Base-by-base conservation (phyloP, 2,888 invertebrate species). In the Ditylenchus weischeri region DNA sequence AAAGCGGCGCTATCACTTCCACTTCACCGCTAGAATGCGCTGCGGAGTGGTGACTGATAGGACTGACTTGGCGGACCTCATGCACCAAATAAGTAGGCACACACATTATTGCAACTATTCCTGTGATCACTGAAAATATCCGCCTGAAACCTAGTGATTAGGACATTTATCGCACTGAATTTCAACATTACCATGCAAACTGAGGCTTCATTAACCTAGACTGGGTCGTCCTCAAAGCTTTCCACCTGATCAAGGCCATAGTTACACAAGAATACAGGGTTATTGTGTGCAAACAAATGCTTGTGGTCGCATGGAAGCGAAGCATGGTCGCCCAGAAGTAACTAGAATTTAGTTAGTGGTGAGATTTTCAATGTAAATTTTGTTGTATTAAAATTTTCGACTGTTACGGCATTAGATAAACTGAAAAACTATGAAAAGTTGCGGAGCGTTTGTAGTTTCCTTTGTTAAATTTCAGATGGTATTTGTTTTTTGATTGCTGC, bases 211-310 rank as follows among this genome's bases (percentile, higher is more conserved):
- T 71, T 23, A 75, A 36, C 8, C 38, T 60, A 62, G 67, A 65
- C 38, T 75, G 65, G n/a, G 69, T 68, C 11, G 74, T 72, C 29
- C 76, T 54, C 75, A 75, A 76, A n/a, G 76, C 76, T 18, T 67
- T 70, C 69, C 75, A 75, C 23, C 75, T 65, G 21, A 75, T 76
- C 38, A 75, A 58, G 6, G 75, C 75, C 75, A 75, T 75, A n/a
- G 71, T 63, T 21, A 75, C 75, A 59, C 73, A 75, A 7, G 60
- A 38, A 57, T 75, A 75, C 11, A 75, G 64, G 18, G 72, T 74
- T 7, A 76, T 76, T 36, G 73, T 67, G 51, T 75, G 75, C 61
- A 75, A 58, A 35, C 69, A 68, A 21, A 75, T 75, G 49, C 63
- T 64, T 23, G 68, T 57, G 10, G 76, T 75, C 15, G 75, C 75